A percentile compares a stretch with the other conserved stretches of the same genome.
Evolutionary conservation across 1,140 invertebrate species (phyloP).

Genomic region (Plodia interpunctella): DNA sequence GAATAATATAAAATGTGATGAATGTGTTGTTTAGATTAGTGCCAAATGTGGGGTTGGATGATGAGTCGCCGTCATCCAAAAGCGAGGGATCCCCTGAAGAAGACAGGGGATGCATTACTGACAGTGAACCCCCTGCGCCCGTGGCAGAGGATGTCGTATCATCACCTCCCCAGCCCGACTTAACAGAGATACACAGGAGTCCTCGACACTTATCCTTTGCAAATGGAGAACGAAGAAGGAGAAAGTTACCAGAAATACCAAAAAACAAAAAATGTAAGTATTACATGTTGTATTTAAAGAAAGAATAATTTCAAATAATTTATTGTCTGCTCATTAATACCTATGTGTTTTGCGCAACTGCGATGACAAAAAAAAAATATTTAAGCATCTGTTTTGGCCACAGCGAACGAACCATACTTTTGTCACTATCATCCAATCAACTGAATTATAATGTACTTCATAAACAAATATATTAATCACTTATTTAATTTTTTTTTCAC

Average conservation of each 20-base stretch:
- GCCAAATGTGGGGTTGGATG: slow-evolving; percentile 86
- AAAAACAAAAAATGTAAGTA: slow-evolving; percentile 90
- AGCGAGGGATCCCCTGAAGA: slow-evolving; percentile 78
- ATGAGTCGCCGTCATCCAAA: slow-evolving; percentile 87
- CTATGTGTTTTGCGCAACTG: no score
- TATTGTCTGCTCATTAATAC: no score
- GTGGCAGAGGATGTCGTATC: slow-evolving; percentile 30
- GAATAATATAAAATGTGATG: not conserved
- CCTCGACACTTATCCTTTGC: slow-evolving; percentile 55
- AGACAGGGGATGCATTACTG: slow-evolving; percentile 44
- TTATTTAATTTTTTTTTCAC: no score
- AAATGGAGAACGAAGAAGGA: slow-evolving; percentile 81
- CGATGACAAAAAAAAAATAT: slow-evolving; percentile 6
- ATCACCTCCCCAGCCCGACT: slow-evolving; percentile 35
- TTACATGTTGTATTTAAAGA: not conserved
- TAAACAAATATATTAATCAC: no score
- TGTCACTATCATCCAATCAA: no score
- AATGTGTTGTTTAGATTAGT: slow-evolving; percentile 79
- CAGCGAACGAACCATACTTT: slow-evolving; percentile 8
- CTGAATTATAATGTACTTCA: no score
- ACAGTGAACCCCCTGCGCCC: slow-evolving; percentile 29
- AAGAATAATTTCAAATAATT: no score
- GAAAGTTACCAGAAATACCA: slow-evolving; percentile 91
- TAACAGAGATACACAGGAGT: slow-evolving; percentile 54
- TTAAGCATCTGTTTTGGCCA: slow-evolving; percentile 14